Conservation (phyloP, 2,113 vertebrate species). For the Pantherophis guttatus region DNA sequence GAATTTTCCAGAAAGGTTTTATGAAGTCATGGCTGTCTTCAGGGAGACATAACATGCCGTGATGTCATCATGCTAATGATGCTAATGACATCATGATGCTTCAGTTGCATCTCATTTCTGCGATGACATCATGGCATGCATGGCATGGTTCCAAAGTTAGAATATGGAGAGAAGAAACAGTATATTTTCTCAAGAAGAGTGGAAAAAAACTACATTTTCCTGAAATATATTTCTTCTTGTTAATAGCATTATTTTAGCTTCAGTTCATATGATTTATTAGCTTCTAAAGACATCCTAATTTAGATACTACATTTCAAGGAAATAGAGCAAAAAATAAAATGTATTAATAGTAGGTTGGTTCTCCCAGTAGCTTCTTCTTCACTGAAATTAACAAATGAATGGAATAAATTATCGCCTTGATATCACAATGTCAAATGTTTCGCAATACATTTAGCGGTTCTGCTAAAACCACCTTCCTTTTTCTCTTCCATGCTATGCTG, state of each 20-base stretch:
- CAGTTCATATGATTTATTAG: neutral
- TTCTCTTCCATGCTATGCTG: neutral
- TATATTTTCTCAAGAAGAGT: neutral
- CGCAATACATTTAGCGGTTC: neutral
- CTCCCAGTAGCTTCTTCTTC: neutral
- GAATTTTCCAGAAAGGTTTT: neutral
- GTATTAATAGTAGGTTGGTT: neutral
- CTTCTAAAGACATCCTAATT: neutral
- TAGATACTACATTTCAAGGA: neutral
- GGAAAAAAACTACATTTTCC: neutral
- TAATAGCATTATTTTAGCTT: neutral
- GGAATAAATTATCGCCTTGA: conserved; percentile 30
- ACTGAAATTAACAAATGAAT: conserved; percentile 11
- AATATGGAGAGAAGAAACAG: neutral
- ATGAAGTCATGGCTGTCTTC: neutral
- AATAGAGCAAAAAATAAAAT: neutral
- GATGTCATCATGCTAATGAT: neutral
- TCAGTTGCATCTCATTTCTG: neutral
- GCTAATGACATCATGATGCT: neutral
- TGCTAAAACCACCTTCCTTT: neutral
- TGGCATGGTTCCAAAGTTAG: neutral
- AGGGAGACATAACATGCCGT: neutral
- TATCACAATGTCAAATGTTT: conserved; percentile 2
- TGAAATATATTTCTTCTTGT: neutral
- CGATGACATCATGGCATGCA: neutral